Percentiles rank a stretch among this genome's conserved stretches.
These are phyloP conservation scores for Drosophila borborema DNA, from an alignment of 2,888 invertebrate genomes.

Conservation along the genomic window DNA sequence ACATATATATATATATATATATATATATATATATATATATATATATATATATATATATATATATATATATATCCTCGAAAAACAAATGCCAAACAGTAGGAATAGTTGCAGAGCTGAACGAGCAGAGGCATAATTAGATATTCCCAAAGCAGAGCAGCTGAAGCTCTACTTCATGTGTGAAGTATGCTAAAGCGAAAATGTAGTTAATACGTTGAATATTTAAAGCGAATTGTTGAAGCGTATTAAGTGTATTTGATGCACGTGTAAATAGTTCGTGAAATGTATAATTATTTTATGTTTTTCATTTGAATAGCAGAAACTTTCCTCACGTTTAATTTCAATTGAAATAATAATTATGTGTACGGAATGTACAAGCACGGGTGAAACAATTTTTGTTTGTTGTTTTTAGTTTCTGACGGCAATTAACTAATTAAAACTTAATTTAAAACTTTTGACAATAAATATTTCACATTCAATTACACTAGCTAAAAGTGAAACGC, in stretches of 20 bases:
- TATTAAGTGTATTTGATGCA: conserved; percentile 2
- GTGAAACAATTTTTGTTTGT: neutral
- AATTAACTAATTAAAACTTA: neutral
- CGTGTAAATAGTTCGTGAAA: neutral
- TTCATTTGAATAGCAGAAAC: neutral
- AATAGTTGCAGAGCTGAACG: conserved; percentile 16
- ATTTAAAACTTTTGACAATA: neutral
- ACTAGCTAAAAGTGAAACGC: neutral
- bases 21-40: conserved; percentile 1
- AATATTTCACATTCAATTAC: conserved; percentile 4
- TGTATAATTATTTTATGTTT: neutral
- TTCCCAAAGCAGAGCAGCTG: conserved; percentile 4
- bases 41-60: neutral
- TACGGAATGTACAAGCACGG: neutral
- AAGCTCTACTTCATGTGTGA: neutral
- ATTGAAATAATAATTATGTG: conserved; percentile 6
- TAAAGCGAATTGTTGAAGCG: conserved; percentile 15
- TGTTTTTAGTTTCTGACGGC: neutral
- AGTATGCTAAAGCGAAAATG: neutral
- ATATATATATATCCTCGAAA: neutral
- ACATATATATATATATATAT: conserved; percentile 2
- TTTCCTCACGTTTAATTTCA: neutral
- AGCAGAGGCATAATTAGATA: conserved; percentile 41
- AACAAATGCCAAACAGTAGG: conserved; percentile 6
- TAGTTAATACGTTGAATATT: conserved; percentile 11